Percentiles rank a stretch among this genome's conserved stretches.
Conservation (phyloP, 2,888 invertebrate species). For the Dorcus parallelipipedus region DNA sequence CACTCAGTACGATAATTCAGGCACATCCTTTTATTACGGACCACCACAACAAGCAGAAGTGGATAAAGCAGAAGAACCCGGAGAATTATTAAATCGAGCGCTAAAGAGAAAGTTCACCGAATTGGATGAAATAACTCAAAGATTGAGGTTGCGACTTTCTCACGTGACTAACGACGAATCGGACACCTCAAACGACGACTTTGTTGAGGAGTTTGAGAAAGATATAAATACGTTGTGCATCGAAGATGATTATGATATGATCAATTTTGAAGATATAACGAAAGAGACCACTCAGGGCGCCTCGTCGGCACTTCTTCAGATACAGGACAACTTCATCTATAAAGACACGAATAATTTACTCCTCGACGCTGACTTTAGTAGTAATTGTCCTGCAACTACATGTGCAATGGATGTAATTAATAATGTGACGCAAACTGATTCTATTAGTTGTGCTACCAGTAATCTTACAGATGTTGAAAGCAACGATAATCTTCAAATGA, state of each 20-base stretch:
- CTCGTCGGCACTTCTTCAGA: constrained; percentile 3
- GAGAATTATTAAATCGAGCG: constrained; percentile 47
- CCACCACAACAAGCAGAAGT: constrained; percentile 1
- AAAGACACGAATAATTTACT: not conserved
- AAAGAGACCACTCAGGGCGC: constrained; percentile 5
- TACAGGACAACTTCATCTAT: constrained; percentile 9
- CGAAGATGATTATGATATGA: constrained; percentile 44
- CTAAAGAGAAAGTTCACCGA: constrained; percentile 61
- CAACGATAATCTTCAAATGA: too few species aligned
- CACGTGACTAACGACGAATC: constrained; percentile 57
- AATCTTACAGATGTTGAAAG: too few species aligned
- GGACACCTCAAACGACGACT: constrained; percentile 46
- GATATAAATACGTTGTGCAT: constrained; percentile 54
- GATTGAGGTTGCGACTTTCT: constrained; percentile 55
- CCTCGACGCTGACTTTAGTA: too few species aligned
- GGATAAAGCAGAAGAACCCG: constrained; percentile 28
- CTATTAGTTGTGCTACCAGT: too few species aligned
- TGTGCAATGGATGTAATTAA: too few species aligned
- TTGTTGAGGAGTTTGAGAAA: constrained; percentile 56
- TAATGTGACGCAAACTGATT: too few species aligned
- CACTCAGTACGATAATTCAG: not conserved
- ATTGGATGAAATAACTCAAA: constrained; percentile 61
- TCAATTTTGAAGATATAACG: constrained; percentile 35
- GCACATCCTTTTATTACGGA: not conserved
- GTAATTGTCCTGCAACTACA: too few species aligned